Evolutionary conservation across 1,140 invertebrate genomes (phyloP).

Genomic region (Zaprionus kolodkinae): DNA sequence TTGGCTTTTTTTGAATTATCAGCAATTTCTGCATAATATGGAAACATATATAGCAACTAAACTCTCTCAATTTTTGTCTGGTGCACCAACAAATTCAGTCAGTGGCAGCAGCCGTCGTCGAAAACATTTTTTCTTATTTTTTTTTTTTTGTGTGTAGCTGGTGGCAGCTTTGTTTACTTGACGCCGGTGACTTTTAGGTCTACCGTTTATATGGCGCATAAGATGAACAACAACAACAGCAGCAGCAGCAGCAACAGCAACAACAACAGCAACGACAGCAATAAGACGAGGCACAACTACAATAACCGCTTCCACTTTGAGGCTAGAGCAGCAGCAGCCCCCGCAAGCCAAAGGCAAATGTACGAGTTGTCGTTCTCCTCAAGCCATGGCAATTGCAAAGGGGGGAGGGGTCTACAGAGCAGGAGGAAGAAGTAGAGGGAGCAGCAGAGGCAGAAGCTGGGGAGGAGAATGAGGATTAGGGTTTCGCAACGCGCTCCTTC

Average conservation of each 20-base stretch:
- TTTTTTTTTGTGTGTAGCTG: slow-evolving; percentile 3
- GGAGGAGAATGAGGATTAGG: slow-evolving; percentile 16
- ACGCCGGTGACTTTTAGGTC: slow-evolving; percentile 65
- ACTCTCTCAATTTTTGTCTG: slow-evolving; percentile 17
- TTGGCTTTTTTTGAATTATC: not conserved
- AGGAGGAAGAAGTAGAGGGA: not conserved
- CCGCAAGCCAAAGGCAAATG: slow-evolving; percentile 26
- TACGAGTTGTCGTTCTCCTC: slow-evolving; percentile 11
- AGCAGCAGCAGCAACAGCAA: slow-evolving; percentile 51
- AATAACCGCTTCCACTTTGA: slow-evolving; percentile 27
- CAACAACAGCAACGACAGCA: slow-evolving; percentile 46
- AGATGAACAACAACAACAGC: slow-evolving; percentile 62
- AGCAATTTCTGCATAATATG: not conserved
- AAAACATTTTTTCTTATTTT: slow-evolving; percentile 18
- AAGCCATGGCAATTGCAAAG: not conserved
- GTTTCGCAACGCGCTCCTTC: slow-evolving; percentile 9
- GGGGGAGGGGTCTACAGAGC: not conserved
- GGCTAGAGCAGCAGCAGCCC: not conserved
- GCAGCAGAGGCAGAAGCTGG: not conserved
- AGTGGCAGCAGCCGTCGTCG: slow-evolving; percentile 23
- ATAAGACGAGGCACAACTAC: slow-evolving; percentile 22
- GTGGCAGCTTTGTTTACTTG: slow-evolving; percentile 62
- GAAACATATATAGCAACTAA: not conserved
- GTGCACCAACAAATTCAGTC: slow-evolving; percentile 9
- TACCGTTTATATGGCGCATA: slow-evolving; percentile 67